Base-by-base conservation (phyloP, 2,888 invertebrate species). In the Petrolisthes manimaculis region DNA sequence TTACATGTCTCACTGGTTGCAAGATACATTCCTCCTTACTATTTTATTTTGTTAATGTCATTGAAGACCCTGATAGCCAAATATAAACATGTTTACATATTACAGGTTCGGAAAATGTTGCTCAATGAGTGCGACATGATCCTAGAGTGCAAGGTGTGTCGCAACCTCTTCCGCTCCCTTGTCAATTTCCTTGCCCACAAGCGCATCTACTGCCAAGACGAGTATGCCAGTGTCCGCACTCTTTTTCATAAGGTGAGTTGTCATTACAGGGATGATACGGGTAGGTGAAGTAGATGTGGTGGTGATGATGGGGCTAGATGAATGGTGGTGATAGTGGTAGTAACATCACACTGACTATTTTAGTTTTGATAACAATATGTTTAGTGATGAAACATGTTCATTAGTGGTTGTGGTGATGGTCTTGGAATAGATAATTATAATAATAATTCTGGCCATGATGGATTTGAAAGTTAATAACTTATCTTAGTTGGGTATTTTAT, bases 181-280 rank as follows among this genome's bases (percentile, higher is more conserved):
- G 96, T 96, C 21, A 97, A 98, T 93, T 97, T 97, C 92, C 95
- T 98, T 91, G 95, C 97, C 67, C 98, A 98, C 93, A 98, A 98
- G 93, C 94, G 97, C 89, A 95, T 95, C 71, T 98, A 96, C 93
- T 91, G 91, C 54, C 84, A 85, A 79, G 84, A 88, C 24, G 75
- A 84, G 37, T 85, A 67, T 85, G 84, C 88, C 51, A 78, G 84
- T 85, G 88, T 88, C 0, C 69, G 85, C 37, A 77, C 77, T 18
- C 74, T 88, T 3, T 88, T 88, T 61, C 82, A 85, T 18, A 81
- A 85, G 69, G 88, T 88, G 53, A 9, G 18, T 9, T 61, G 61
- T 12, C 61, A 1, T 37, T 37, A 37, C 37, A 37, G 37, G 37
- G 37, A 37, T 37, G 37, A 37, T 37, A 37, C 0, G 37, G 37